A percentile compares a stretch with the other conserved stretches of the same genome.
Conservation (phyloP, 2,797 vertebrate species). For the Esox masquinongy region DNA sequence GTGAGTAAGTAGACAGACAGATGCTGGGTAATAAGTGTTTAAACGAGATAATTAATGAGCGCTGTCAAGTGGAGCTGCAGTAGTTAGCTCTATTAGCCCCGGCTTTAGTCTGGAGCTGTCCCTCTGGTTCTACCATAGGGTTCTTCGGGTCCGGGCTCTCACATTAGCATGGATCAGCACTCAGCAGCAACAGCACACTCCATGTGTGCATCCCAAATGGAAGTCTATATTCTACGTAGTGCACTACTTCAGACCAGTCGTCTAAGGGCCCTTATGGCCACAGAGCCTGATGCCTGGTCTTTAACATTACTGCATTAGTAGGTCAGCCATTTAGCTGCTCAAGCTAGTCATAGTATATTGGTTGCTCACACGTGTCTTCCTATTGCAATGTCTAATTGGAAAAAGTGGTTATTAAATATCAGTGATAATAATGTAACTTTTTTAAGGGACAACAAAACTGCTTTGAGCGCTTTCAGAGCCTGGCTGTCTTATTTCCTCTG, state of each 20-base stretch:
- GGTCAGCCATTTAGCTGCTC: neutral
- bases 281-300: no score
- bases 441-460: no score
- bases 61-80: constrained; percentile 58
- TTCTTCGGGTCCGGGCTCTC: neutral
- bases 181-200: neutral
- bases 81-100: constrained; percentile 68
- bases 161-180: constrained; percentile 6
- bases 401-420: no score
- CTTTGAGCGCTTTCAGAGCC: neutral
- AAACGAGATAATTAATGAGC: constrained; percentile 78
- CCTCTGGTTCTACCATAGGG: constrained; percentile 9
- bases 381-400: neutral
- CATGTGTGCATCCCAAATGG: no score
- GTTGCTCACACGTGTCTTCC: neutral
- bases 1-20: constrained; percentile 57
- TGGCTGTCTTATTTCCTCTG: no score
- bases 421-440: no score
- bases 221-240: no score
- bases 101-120: constrained; percentile 7
- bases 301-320: neutral
- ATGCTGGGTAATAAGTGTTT: constrained; percentile 77
- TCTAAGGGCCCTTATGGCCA: no score
- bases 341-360: neutral
- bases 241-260: no score